Base-by-base conservation (phyloP, 1,140 invertebrate genomes). In the Camponotus pennsylvanicus region DNA sequence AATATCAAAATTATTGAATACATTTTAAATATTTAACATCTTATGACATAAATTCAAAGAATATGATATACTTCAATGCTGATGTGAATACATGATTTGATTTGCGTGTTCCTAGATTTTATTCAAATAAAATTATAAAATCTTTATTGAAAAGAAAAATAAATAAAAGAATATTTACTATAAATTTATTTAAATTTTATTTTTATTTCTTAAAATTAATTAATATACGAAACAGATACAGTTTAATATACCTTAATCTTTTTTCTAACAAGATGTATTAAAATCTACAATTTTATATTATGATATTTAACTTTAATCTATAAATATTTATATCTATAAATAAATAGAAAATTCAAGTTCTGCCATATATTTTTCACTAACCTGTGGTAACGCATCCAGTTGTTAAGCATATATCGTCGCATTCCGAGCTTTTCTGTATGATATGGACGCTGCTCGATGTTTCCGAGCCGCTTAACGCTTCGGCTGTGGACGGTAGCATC, bases 361-460 rank as follows among this genome's bases (percentile, higher is more conserved):
- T 9, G 15, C 3, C 1, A 18, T 21, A 61, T 27, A 40, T 40
- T 40, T 42, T 64, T 61, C 79, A 92, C 93, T 66, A 63, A 96
- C 96, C 96, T 88, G 97, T 96, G 88, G 97, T 96, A 69, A 97
- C 95, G 93, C 97, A 97, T 87, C 96, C 97, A 40, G 96, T 94
- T 2, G 95, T 95, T 42, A 96, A 93, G 90, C 97, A 97, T 6
- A 97, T 84, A 37, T 96, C 92, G 0, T 90, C 59, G 40, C 85
- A 42, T 73, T 57, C 1, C 79, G 87, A 78, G 18, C n/a, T 55
- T n/a, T 32, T 88, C 86, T 84, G 92, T 42, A 91, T 55, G 8
- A 88, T 69, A 6, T 78, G 42, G 55, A 76, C 66, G 27, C 42
- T 88, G 57, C 93, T 93, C 18, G 86, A 67, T 32, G 78, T 63